Conservation (phyloP, 2,797 vertebrate genomes). For the Hipposideros larvatus region DNA sequence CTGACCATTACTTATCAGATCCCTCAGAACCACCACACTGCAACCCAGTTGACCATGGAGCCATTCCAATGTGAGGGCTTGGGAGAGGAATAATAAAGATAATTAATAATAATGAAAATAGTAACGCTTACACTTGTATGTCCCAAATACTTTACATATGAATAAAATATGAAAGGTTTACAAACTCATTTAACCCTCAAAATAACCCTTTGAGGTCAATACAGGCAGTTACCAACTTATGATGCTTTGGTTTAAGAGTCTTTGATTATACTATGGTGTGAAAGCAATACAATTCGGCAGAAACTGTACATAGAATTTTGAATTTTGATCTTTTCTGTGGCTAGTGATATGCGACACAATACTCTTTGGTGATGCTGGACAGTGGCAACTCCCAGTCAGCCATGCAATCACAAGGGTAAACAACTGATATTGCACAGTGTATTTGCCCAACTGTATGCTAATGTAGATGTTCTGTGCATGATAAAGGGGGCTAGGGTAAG, state of each 20-base stretch:
- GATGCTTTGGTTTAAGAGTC: neutral
- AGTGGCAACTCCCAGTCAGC: neutral
- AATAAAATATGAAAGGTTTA: slow-evolving; percentile 24
- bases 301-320: neutral
- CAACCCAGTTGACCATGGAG: neutral
- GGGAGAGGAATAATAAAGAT: neutral
- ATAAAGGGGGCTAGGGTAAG: neutral
- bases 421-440: neutral
- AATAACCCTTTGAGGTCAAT: neutral
- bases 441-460: neutral
- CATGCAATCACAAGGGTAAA: neutral
- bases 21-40: neutral
- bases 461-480: neutral
- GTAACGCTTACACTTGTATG: neutral
- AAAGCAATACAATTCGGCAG: neutral
- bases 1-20: neutral
- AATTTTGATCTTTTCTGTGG: neutral
- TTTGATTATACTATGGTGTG: neutral
- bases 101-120: neutral
- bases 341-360: neutral
- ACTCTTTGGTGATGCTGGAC: neutral
- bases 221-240: neutral
- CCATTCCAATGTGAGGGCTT: neutral
- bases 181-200: neutral
- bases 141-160: neutral